phyloP scores from a whole-genome alignment of 2,113 vertebrate genomes.

The Apus apus region DNA sequence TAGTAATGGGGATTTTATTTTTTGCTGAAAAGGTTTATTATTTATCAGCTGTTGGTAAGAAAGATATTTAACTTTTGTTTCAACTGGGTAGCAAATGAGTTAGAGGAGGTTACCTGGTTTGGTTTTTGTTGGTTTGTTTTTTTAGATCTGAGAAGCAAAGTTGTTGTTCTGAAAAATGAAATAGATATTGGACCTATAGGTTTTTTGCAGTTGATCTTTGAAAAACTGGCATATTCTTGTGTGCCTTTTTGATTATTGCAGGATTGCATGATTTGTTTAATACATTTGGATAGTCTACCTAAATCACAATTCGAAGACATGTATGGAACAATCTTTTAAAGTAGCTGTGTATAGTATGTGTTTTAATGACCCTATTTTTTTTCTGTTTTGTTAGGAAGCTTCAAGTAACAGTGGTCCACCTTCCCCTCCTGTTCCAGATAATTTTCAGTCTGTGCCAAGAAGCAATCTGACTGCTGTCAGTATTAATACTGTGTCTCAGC shows the following conservation, averaged over 20 bases:
- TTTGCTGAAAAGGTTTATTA: not conserved
- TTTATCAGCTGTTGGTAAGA: not conserved
- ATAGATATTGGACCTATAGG: not conserved
- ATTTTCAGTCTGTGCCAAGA: conserved; percentile 75
- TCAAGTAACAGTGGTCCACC: conserved; percentile 84
- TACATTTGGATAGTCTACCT: not conserved
- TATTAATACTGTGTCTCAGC: conserved; percentile 84
- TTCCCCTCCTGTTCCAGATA: conserved; percentile 78
- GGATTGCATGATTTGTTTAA: not conserved
- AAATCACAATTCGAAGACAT: not conserved
- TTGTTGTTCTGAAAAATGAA: not conserved
- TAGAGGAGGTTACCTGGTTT: not conserved
- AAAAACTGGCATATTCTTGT: not conserved
- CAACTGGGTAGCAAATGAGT: not conserved
- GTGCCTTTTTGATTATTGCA: not conserved
- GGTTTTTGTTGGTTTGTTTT: not conserved
- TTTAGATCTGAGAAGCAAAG: not conserved
- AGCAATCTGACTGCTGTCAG: conserved; percentile 85
- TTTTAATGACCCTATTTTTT: not conserved
- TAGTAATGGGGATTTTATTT: not conserved
- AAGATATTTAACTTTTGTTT: not conserved
- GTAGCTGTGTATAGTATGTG: not conserved
- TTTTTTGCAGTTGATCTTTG: not conserved
- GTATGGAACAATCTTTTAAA: not conserved
- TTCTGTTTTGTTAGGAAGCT: conserved; percentile 70